phyloP scores from a whole-genome alignment of 1,140 invertebrate species.

The Spodoptera frugiperda region DNA sequence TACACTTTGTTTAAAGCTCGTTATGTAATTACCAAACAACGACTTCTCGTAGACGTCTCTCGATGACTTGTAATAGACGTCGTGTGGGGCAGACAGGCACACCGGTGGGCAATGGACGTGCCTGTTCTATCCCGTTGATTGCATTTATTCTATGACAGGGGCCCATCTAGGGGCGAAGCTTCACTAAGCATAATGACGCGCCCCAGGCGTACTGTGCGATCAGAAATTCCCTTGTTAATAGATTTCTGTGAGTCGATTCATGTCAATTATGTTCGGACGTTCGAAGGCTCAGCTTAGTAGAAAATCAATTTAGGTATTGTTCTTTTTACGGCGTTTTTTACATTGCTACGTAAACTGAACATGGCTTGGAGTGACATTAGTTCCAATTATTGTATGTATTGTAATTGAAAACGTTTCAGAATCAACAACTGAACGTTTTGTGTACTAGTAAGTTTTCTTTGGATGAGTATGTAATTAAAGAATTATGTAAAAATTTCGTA shows the following conservation, averaged over 20 bases:
- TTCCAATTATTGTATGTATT: too few relatives aligned
- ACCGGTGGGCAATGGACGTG: conserved; percentile 42
- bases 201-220: conserved; percentile 26
- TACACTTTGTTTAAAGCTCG: conserved; percentile 9
- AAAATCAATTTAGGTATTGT: conserved; percentile 24
- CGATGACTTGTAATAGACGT: conserved; percentile 43
- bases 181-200: conserved; percentile 21
- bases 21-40: conserved; percentile 17
- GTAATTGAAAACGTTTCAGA: too few relatives aligned
- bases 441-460: too few relatives aligned
- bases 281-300: conserved; percentile 12
- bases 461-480: too few relatives aligned
- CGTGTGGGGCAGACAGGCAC: conserved; percentile 13
- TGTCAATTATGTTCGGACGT: conserved; percentile 38
- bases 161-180: conserved; percentile 35
- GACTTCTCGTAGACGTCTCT: conserved; percentile 30
- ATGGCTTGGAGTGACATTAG: not conserved
- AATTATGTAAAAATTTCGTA: too few relatives aligned
- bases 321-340: conserved; percentile 9
- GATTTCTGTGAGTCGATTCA: conserved; percentile 37
- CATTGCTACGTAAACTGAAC: conserved; percentile 1
- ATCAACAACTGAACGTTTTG: too few relatives aligned
- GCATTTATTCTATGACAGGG: conserved; percentile 49
- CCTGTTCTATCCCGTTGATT: conserved; percentile 40
- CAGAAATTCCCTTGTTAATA: conserved; percentile 46